Conservation (phyloP, 1,140 invertebrate genomes). For the Caenorhabditis tropicalis region DNA sequence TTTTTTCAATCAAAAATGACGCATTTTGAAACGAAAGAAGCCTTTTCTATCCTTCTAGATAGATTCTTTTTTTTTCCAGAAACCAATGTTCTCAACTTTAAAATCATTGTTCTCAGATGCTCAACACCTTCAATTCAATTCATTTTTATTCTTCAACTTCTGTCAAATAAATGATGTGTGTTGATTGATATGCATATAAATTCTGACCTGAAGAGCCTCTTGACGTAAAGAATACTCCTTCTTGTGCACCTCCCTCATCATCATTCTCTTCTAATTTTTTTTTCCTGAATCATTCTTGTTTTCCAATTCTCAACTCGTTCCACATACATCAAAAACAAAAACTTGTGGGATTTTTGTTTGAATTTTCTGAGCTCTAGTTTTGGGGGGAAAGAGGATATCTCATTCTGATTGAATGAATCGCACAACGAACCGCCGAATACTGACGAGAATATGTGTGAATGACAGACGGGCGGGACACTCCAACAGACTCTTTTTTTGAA, state of each 20-base stretch:
- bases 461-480: background rate
- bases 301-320: background rate
- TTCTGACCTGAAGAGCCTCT: slow-evolving; percentile 34
- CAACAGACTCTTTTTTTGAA: background rate
- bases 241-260: background rate
- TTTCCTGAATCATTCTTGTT: background rate
- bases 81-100: background rate
- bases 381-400: background rate
- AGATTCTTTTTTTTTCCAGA: background rate
- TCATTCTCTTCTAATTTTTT: too few relatives aligned
- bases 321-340: too few relatives aligned
- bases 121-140: background rate
- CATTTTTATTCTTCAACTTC: background rate
- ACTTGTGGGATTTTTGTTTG: background rate
- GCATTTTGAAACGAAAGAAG: background rate
- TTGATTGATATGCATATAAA: slow-evolving; percentile 37
- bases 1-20: background rate
- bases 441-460: slow-evolving; percentile 29
- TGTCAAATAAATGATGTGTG: background rate
- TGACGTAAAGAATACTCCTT: background rate
- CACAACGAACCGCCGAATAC: background rate
- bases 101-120: too few relatives aligned
- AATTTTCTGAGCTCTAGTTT: background rate
- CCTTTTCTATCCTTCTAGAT: too few relatives aligned
- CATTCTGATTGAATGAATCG: slow-evolving; percentile 18